phyloP scores from a whole-genome alignment of 1,140 invertebrate genomes.

The Euwallacea similis region DNA sequence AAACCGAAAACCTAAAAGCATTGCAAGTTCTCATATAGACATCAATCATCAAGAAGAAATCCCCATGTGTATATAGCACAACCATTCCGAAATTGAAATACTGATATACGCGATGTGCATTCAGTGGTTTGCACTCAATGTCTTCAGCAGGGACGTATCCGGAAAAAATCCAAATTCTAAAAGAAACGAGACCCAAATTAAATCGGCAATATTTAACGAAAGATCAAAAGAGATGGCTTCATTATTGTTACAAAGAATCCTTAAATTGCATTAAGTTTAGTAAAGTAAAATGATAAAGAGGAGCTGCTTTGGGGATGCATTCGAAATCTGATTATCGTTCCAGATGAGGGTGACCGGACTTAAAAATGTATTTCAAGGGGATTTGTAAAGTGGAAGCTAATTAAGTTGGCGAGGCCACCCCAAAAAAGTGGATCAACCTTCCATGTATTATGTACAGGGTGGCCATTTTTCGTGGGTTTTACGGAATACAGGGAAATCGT shows the following conservation, averaged over 20 bases:
- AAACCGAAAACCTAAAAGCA: not conserved
- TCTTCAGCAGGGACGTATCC: not conserved
- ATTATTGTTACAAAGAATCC: conserved; percentile 37
- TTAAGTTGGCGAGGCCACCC: conserved; percentile 15
- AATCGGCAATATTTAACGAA: conserved; percentile 34
- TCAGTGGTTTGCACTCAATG: conserved; percentile 8
- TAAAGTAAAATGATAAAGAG: conserved; percentile 37
- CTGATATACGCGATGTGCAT: conserved; percentile 14
- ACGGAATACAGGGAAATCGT: no score
- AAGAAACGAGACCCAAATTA: conserved; percentile 13
- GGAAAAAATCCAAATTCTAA: not conserved
- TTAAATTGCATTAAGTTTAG: conserved; percentile 35
- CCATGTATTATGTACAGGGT: no score
- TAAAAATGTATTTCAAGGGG: conserved; percentile 28
- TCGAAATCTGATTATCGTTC: conserved; percentile 34
- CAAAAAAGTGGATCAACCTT: no score
- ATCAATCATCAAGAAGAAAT: conserved; percentile 15
- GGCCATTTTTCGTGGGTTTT: no score
- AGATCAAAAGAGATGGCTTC: conserved; percentile 38
- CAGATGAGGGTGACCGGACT: conserved; percentile 34
- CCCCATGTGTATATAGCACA: conserved; percentile 13
- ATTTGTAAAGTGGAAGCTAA: conserved; percentile 32
- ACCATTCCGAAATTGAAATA: conserved; percentile 18
- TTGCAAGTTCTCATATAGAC: conserved; percentile 1
- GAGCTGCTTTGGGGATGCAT: conserved; percentile 32